Evolutionary conservation across 1,140 invertebrate genomes (phyloP), one percentile per base, ranked within the genome.

Genomic region (Protaetia brevitarsis): DNA sequence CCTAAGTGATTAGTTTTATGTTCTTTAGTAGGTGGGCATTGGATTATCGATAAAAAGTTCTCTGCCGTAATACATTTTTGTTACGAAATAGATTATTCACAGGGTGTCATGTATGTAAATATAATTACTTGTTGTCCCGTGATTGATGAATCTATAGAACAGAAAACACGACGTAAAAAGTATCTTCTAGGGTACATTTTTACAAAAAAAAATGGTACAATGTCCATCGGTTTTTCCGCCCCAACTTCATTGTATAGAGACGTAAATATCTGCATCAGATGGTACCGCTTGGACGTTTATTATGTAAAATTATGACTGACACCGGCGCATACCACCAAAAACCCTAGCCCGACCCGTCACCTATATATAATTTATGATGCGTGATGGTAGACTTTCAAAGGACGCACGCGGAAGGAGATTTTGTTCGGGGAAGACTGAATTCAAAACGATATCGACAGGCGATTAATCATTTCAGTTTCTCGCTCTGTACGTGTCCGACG

Each of bases 301-400:
- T 37, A 37, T 37, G 34, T 37, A 37, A 37, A 37, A 37, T 37
- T 37, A 3, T 37, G 3, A 37, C 34, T 3, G 16, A 1, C 34
- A 37, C 34, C 34, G 34, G 34, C 34, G 34, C 34, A 37, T n/a
- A 37, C 34, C 34, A 37, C 34, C 34, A 37, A 37, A 37, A 37
- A 37, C 34, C 34, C 34, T 1, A 37, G 5, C 16, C 34, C 34
- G 16, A 13, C 11, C 34, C 34, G 34, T 37, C 34, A 37, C 34
- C 34, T 37, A 8, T 37, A 16, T 37, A 37, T 37, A 37, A 37
- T 37, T 37, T 37, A 37, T 37, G 34, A n/a, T n/a, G n/a, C n/a
- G n/a, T n/a, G n/a, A 37, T 37, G 34, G 34, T 37, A 16, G 34
- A 37, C 34, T 37, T 37, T 16, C 34, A 37, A 37, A 37, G 34